Percentiles rank a stretch among this genome's conserved stretches.
phyloP scores from a whole-genome alignment of 2,888 invertebrate species.

The Congeria kusceri region DNA sequence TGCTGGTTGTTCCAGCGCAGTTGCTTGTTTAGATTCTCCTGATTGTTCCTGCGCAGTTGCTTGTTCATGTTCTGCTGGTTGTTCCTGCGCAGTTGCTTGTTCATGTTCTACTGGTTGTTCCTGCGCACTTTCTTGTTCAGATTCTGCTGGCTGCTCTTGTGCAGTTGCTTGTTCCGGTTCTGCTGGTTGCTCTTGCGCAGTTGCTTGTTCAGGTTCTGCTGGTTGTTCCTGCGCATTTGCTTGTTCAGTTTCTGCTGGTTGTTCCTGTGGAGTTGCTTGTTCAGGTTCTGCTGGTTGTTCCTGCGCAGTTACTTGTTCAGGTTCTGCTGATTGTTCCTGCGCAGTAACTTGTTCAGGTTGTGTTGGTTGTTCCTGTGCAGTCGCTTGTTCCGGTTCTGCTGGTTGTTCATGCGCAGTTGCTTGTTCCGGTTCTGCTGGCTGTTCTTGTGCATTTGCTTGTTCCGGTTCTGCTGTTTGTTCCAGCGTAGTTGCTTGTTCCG shows the following conservation, averaged over 20 bases:
- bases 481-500: not conserved
- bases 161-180: too few relatives aligned
- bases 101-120: too few relatives aligned
- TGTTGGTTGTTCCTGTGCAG: not conserved
- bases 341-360: not conserved
- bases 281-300: too few relatives aligned
- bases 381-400: not conserved
- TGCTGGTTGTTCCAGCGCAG: not conserved
- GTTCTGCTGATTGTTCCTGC: not conserved
- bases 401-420: not conserved
- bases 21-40: not conserved
- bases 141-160: too few relatives aligned
- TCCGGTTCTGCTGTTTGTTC: not conserved
- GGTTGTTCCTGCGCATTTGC: too few relatives aligned
- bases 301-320: not conserved
- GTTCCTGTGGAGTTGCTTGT: too few relatives aligned
- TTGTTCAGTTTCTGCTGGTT: too few relatives aligned
- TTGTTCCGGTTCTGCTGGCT: not conserved
- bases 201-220: too few relatives aligned
- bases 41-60: not conserved
- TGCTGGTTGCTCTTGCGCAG: too few relatives aligned
- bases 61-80: not conserved
- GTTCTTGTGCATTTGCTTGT: not conserved
- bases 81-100: too few relatives aligned
- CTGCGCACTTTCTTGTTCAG: too few relatives aligned